Evolutionary conservation across 1,140 invertebrate genomes (phyloP).

Genomic region (Ips nitidus): DNA sequence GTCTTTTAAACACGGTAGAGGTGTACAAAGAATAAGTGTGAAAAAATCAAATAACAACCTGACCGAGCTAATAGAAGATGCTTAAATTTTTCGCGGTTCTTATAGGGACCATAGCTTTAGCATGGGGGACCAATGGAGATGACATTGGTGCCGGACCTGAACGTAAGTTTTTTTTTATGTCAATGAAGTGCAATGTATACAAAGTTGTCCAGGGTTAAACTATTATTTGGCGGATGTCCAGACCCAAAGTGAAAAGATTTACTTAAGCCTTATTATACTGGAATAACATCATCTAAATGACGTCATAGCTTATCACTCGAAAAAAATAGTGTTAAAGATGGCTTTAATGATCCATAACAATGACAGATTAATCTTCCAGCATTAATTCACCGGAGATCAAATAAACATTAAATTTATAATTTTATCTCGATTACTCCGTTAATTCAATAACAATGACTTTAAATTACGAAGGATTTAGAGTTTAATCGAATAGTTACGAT

Average conservation of each 20-base stretch:
- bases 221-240: no score
- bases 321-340: no score
- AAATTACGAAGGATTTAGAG: neutral
- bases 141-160: neutral
- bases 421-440: neutral
- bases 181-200: neutral
- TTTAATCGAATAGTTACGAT: neutral
- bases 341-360: no score
- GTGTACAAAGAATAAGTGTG: neutral
- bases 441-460: neutral
- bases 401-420: neutral
- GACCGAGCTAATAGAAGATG: neutral
- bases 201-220: neutral
- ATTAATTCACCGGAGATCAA: no score
- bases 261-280: no score
- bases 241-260: no score
- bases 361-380: no score
- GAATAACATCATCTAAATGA: no score
- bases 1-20: constrained; percentile 10
- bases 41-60: neutral
- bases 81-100: neutral
- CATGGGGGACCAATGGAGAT: neutral
- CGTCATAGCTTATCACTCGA: no score
- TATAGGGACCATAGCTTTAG: neutral
- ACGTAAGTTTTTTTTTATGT: neutral